Evolutionary conservation across 2,113 vertebrate genomes (phyloP).

Genomic region (Mustela lutreola): DNA sequence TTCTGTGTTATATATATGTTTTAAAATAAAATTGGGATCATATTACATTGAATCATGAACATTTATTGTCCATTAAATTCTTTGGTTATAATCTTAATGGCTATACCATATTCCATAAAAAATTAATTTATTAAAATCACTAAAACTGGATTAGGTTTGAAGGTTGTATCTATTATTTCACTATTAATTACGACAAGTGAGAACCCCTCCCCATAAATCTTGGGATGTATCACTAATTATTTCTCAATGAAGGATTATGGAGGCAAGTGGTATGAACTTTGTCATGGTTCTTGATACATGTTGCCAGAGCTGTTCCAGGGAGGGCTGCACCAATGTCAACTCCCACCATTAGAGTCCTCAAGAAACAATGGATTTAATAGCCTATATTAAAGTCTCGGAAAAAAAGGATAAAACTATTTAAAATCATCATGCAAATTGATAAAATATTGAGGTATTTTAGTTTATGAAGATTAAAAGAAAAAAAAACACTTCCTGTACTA

Average conservation of each 20-base stretch:
- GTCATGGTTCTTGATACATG: not conserved
- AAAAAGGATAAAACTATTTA: not conserved
- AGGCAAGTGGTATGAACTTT: not conserved
- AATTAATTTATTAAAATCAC: not conserved
- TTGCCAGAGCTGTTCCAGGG: not conserved
- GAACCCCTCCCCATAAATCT: not conserved
- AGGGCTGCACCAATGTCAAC: not conserved
- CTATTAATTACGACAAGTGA: not conserved
- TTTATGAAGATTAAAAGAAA: slow-evolving; percentile 48
- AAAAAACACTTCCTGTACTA: not conserved
- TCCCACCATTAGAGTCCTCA: not conserved
- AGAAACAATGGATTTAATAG: not conserved
- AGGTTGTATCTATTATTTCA: not conserved
- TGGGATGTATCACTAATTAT: not conserved
- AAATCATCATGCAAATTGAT: not conserved
- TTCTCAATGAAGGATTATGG: not conserved
- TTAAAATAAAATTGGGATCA: slow-evolving; percentile 17
- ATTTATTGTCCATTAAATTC: slow-evolving; percentile 29
- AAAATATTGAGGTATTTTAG: not conserved
- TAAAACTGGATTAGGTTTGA: not conserved
- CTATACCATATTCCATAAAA: not conserved
- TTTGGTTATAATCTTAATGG: slow-evolving; percentile 23
- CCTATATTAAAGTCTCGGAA: not conserved
- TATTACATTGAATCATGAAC: not conserved
- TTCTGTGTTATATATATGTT: not conserved